A percentile compares a stretch with the other conserved stretches of the same genome.
Evolutionary conservation across 2,113 vertebrate species (phyloP).

Genomic region (Ceyx melanurus): DNA sequence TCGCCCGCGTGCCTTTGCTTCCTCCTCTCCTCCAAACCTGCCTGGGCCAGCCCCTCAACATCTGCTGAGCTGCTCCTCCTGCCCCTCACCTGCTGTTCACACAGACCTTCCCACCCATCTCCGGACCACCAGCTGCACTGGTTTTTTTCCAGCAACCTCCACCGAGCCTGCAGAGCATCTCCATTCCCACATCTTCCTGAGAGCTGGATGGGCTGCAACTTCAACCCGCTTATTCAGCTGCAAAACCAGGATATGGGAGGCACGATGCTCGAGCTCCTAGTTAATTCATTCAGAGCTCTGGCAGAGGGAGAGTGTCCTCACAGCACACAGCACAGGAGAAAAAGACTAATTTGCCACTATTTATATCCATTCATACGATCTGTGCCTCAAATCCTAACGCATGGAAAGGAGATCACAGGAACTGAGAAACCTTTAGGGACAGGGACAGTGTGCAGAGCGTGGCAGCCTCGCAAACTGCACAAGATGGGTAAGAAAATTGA

Average conservation of each 20-base stretch:
- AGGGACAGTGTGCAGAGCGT: accelerated
- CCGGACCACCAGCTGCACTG: neutral
- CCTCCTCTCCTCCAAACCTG: neutral
- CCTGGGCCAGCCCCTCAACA: neutral
- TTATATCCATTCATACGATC: neutral
- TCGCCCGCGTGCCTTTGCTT: neutral
- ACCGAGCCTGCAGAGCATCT: neutral
- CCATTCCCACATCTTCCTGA: neutral
- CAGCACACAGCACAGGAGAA: neutral
- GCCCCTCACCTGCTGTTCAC: constrained; percentile 45
- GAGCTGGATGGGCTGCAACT: neutral
- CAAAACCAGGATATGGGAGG: neutral
- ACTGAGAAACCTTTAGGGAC: neutral
- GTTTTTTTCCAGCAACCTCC: neutral
- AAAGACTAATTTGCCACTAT: neutral
- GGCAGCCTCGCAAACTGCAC: accelerated
- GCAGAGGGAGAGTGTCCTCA: neutral
- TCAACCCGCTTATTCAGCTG: neutral
- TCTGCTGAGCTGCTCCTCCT: neutral
- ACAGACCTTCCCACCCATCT: neutral
- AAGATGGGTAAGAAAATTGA: neutral
- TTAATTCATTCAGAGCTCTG: neutral
- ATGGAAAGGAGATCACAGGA: neutral
- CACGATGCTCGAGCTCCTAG: neutral
- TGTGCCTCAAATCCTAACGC: neutral